Base-by-base conservation (phyloP, 1,140 invertebrate genomes). In the Micrasema minimum region DNA sequence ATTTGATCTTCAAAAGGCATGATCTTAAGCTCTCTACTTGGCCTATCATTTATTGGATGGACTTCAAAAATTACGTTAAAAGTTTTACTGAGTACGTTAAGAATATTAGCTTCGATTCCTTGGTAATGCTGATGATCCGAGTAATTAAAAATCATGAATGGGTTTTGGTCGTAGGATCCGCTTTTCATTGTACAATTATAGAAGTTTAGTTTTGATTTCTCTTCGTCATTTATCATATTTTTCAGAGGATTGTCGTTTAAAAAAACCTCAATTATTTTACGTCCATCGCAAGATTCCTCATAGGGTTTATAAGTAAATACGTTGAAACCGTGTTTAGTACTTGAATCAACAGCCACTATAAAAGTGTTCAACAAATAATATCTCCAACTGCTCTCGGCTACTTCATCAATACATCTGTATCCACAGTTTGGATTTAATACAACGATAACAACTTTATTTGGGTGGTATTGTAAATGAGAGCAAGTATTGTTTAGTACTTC, bases 231-330 rank as follows among this genome's bases (percentile, higher is more conserved):
- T 59, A 2, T 20, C 31, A 59, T n/a, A 14, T 26, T 11, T 5
- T 59, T 12, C 0, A 59, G 3, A 10, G 0, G 4, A 10, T 59
- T 16, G 20, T 59, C 14, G 5, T 23, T 16, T 2, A 4, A 6
- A 9, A 6, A 35, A 7, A 64, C 22, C 22, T 16, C 23, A 12
- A n/a, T 14, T 35, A 64, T 14, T 46, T 10, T 14, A 46, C 45
- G 4, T 4, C 22, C 7, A 6, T 46, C 59, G 26, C 59, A 45
- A 16, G 37, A 59, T 18, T 64, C 43, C 0, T 14, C 22, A 10
- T 64, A 64, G 5, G 59, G 59, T 12, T 16, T 45, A 41, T 64
- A 64, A 4, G 59, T 64, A 20, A 64, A 64, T 1, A 64, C 43
- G 4, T 48, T 23, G 43, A 46, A 43, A 1, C 38, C 55, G 11